These are phyloP conservation scores for Philotrypesis tridentata DNA, from an alignment of 1,140 invertebrate species.

Conservation along the genomic window DNA sequence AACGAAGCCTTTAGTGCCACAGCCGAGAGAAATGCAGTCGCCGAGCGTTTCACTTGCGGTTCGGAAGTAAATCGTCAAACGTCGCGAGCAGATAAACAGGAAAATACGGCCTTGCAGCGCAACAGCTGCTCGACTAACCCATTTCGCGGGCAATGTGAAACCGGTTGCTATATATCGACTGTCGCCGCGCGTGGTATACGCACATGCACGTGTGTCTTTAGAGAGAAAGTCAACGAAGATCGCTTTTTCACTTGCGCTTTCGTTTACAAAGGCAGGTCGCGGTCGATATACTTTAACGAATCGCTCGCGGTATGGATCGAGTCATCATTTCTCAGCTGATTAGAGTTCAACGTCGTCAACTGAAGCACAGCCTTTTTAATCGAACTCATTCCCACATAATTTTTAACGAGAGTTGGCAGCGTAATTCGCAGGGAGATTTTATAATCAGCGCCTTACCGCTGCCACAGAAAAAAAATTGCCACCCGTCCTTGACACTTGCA, in stretches of 20 bases:
- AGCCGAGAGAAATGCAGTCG: not conserved
- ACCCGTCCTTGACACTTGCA: too few species aligned
- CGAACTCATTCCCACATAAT: not conserved
- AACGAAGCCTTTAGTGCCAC: not conserved
- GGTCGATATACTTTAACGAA: not conserved
- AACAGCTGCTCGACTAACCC: slow-evolving; percentile 20
- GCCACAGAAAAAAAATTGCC: too few species aligned
- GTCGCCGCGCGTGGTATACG: too few species aligned
- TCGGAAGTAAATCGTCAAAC: not conserved
- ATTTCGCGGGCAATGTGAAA: not conserved
- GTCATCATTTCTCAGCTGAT: not conserved
- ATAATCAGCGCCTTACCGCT: too few species aligned
- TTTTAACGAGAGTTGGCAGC: not conserved
- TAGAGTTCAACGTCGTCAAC: too few species aligned
- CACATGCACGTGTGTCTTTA: too few species aligned
- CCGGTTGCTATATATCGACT: not conserved
- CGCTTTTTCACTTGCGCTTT: not conserved
- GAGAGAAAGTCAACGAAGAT: not conserved
- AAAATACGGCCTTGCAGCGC: slow-evolving; percentile 6
- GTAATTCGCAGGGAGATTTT: too few species aligned
- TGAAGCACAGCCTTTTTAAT: not conserved
- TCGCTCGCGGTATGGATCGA: not conserved
- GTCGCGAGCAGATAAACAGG: not conserved
- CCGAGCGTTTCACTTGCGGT: not conserved
- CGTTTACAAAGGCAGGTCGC: not conserved